phyloP scores from a whole-genome alignment of 2,113 vertebrate genomes.

The Anseranas semipalmata region DNA sequence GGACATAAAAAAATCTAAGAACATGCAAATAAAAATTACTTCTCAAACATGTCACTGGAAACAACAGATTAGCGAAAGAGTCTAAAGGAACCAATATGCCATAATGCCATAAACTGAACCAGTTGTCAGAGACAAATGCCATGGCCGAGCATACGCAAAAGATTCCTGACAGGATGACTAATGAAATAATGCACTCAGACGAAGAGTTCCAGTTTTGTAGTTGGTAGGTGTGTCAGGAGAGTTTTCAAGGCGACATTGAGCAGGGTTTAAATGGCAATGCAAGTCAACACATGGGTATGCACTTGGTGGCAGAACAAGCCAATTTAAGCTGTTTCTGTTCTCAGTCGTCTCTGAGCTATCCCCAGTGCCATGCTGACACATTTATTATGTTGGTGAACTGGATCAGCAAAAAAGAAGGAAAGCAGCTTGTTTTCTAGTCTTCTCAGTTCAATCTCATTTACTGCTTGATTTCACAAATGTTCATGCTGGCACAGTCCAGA shows the following conservation, averaged over 20 bases:
- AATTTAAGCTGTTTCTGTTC: background rate
- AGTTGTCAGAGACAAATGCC: background rate
- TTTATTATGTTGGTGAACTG: background rate
- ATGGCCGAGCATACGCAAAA: background rate
- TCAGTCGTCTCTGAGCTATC: background rate
- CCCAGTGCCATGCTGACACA: background rate
- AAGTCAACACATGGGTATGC: background rate
- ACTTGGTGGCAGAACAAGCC: background rate
- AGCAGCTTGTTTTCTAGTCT: background rate
- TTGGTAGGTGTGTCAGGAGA: background rate
- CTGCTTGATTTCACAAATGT: background rate
- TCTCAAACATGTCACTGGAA: background rate
- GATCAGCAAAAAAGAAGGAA: conserved; percentile 24
- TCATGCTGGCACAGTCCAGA: background rate
- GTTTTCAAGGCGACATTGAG: background rate
- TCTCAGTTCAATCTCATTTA: conserved; percentile 14
- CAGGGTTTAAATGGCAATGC: background rate
- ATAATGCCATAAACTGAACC: background rate
- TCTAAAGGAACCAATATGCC: background rate
- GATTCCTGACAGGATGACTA: background rate
- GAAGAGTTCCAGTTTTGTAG: background rate
- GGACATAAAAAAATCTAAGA: background rate
- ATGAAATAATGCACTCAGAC: background rate
- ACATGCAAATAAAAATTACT: background rate
- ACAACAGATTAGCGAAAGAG: background rate